These are phyloP conservation scores for Takifugu flavidus DNA, from an alignment of 2,113 vertebrate genomes.

Conservation along the genomic window DNA sequence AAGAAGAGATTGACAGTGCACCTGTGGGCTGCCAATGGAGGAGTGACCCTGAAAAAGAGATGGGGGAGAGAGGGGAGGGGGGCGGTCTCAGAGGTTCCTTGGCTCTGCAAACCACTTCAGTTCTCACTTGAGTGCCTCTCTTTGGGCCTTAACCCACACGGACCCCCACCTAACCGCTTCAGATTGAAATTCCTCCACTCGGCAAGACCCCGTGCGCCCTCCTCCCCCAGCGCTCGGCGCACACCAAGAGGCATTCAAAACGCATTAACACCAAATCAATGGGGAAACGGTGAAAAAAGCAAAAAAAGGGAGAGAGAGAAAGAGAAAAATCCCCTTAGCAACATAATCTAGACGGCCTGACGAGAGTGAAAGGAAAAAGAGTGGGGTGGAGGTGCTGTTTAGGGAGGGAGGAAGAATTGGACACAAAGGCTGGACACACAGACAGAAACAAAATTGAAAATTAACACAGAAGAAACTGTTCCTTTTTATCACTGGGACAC, in stretches of 20 bases:
- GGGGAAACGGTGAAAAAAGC: constrained; percentile 93
- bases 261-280: constrained; percentile 99
- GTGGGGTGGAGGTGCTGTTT: constrained; percentile 64
- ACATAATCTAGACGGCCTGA: constrained; percentile 97
- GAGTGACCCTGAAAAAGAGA: constrained; percentile 47
- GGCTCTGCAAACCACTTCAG: constrained; percentile 89
- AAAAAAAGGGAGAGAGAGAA: constrained; percentile 79
- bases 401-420: constrained; percentile 77
- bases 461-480: constrained; percentile 99
- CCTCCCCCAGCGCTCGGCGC: constrained; percentile 59
- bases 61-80: constrained; percentile 20
- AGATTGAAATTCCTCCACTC: constrained; percentile 97
- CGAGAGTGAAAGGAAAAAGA: constrained; percentile 86
- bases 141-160: constrained; percentile 81
- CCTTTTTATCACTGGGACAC: constrained; percentile 88
- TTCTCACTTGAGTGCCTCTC: constrained; percentile 99
- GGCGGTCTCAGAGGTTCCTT: constrained; percentile 48
- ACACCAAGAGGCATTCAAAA: constrained; percentile 99
- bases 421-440: constrained; percentile 89
- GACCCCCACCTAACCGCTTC: constrained; percentile 87
- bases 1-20: constrained; percentile 63
- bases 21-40: constrained; percentile 63
- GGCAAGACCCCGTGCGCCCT: constrained; percentile 74
- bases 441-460: constrained; percentile 94
- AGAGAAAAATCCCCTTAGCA: constrained; percentile 97